Conservation (phyloP, 2,113 vertebrate species). For the Noturus placidus region DNA sequence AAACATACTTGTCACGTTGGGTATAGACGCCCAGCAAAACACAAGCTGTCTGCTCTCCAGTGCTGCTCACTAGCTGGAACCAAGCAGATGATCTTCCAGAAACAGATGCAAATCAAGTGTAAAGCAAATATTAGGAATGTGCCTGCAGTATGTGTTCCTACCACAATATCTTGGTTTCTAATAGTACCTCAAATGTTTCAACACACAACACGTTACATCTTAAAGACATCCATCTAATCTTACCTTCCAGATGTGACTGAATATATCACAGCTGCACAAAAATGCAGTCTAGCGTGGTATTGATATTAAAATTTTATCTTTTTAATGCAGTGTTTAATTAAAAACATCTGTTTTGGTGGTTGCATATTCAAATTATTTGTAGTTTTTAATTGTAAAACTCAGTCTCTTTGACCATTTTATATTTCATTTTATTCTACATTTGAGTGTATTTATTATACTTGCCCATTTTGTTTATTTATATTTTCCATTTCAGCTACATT, state of each 20-base stretch:
- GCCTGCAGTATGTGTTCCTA: not conserved
- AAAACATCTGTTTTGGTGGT: not conserved
- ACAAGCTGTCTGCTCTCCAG: slow-evolving; percentile 12
- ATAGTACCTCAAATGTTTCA: not conserved
- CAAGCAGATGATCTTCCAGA: slow-evolving; percentile 21
- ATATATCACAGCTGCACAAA: not conserved
- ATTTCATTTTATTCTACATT: not conserved
- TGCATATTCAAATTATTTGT: not conserved
- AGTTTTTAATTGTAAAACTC: not conserved
- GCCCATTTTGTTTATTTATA: not conserved
- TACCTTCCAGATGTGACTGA: not conserved
- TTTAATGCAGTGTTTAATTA: not conserved
- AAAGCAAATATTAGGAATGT: not conserved
- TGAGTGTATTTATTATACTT: not conserved
- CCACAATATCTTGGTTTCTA: not conserved
- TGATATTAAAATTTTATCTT: not conserved
- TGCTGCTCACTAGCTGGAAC: slow-evolving; percentile 6
- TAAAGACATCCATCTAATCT: not conserved
- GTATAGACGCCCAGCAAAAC: not conserved
- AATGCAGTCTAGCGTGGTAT: not conserved
- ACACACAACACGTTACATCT: not conserved
- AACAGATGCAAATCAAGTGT: not conserved
- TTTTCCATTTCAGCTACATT: not conserved
- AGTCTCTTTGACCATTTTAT: not conserved
- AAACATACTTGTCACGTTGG: not conserved